Conservation (phyloP, 2,113 vertebrate genomes). For the Odobenus rosmarus region DNA sequence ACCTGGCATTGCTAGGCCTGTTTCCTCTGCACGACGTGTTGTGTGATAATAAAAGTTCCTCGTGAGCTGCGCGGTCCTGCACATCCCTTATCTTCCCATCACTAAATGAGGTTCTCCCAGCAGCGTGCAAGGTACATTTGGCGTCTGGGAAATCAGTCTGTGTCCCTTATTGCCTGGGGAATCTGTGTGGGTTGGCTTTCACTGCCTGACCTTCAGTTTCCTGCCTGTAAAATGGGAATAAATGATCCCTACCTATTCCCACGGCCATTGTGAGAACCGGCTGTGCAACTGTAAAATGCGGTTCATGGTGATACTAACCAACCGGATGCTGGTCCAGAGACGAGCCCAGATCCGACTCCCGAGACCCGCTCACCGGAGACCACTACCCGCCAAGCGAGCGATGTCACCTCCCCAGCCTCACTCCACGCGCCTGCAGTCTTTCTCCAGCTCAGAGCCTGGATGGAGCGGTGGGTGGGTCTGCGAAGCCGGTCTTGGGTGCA, state of each 20-base stretch:
- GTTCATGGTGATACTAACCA: not conserved
- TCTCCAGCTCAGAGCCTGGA: not conserved
- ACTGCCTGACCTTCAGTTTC: not conserved
- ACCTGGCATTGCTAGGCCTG: not conserved
- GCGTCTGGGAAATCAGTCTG: not conserved
- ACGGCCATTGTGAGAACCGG: not conserved
- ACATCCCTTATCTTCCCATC: not conserved
- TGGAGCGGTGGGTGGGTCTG: accelerated
- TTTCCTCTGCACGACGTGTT: accelerated
- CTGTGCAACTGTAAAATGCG: not conserved
- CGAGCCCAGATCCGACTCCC: not conserved
- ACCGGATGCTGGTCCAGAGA: not conserved
- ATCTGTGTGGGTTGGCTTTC: not conserved
- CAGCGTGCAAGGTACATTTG: not conserved
- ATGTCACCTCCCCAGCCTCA: not conserved
- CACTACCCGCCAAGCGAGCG: not conserved
- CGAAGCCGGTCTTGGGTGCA: accelerated
- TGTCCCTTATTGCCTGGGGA: not conserved
- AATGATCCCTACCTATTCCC: not conserved
- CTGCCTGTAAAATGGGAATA: constrained; percentile 64
- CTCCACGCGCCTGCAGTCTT: accelerated
- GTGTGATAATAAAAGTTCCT: not conserved
- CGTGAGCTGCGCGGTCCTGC: not conserved
- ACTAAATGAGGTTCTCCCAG: not conserved
- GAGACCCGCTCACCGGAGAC: not conserved